Evolutionary conservation across 2,113 vertebrate genomes (phyloP).

Genomic region (Todiramphus chloris): DNA sequence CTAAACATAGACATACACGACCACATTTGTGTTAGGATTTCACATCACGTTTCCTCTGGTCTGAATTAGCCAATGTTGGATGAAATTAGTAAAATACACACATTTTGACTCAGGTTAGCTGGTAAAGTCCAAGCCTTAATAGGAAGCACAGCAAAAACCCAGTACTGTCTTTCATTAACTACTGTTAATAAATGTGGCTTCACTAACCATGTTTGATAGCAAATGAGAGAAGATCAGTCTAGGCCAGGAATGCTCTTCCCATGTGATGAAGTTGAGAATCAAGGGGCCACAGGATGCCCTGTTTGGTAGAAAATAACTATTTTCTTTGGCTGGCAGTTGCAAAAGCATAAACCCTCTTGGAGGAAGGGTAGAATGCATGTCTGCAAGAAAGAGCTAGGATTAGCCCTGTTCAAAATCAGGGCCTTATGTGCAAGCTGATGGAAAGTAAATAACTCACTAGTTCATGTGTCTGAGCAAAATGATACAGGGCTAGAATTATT

Average conservation of each 20-base stretch:
- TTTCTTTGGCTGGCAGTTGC: background rate
- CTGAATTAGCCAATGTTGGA: background rate
- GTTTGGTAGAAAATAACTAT: background rate
- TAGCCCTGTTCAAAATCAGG: background rate
- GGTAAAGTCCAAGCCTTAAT: background rate
- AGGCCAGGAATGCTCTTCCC: background rate
- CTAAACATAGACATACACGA: no score
- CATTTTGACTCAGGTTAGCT: background rate
- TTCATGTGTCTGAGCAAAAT: background rate
- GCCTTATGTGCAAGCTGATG: background rate
- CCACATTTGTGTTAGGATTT: background rate
- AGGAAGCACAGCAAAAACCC: background rate
- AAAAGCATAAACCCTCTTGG: background rate
- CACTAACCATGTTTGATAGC: background rate
- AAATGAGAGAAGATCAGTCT: background rate
- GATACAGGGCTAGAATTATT: background rate
- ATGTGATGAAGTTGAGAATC: background rate
- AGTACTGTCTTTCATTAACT: background rate
- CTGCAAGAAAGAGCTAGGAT: background rate
- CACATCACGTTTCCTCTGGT: background rate
- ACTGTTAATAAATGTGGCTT: background rate
- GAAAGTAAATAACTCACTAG: slow-evolving; percentile 12
- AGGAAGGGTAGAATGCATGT: background rate
- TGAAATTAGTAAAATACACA: background rate
- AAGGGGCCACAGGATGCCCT: background rate